A percentile compares a stretch with the other conserved stretches of the same genome.
Conservation (phyloP, 2,113 vertebrate genomes). For the Gnathonemus echidnorhynchus region DNA sequence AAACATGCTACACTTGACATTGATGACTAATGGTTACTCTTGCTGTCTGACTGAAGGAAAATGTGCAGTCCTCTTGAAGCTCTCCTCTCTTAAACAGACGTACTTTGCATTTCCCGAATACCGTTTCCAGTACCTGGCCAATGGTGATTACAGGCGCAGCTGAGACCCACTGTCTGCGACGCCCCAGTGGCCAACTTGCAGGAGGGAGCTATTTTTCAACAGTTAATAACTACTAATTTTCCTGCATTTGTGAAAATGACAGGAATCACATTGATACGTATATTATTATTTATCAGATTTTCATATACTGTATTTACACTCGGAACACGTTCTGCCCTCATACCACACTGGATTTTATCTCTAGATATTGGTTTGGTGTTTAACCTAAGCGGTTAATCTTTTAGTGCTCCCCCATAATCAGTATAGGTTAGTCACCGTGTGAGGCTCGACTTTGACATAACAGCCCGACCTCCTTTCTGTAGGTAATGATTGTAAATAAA, state of each 20-base stretch:
- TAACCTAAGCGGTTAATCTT: not conserved
- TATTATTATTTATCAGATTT: not conserved
- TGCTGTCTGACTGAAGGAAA: not conserved
- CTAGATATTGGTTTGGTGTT: not conserved
- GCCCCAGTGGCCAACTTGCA: not conserved
- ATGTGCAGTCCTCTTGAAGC: not conserved
- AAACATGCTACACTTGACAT: not conserved
- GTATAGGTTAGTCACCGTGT: not conserved
- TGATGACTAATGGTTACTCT: constrained; percentile 12
- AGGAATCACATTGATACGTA: not conserved
- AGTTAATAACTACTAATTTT: not conserved
- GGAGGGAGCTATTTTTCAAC: not conserved
- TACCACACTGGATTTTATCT: not conserved
- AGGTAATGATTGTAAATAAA: not conserved
- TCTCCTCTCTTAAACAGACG: not conserved
- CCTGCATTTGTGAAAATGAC: not conserved
- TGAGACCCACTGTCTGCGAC: not conserved
- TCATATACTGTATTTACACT: not conserved
- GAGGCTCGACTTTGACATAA: not conserved
- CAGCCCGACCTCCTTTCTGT: not conserved
- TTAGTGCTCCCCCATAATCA: not conserved
- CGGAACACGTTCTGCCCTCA: not conserved
- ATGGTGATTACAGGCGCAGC: not conserved
- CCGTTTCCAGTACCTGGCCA: not conserved
- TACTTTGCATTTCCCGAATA: not conserved